Base-by-base conservation (phyloP, 2,888 invertebrate species). In the Campopleginae sp. region DNA sequence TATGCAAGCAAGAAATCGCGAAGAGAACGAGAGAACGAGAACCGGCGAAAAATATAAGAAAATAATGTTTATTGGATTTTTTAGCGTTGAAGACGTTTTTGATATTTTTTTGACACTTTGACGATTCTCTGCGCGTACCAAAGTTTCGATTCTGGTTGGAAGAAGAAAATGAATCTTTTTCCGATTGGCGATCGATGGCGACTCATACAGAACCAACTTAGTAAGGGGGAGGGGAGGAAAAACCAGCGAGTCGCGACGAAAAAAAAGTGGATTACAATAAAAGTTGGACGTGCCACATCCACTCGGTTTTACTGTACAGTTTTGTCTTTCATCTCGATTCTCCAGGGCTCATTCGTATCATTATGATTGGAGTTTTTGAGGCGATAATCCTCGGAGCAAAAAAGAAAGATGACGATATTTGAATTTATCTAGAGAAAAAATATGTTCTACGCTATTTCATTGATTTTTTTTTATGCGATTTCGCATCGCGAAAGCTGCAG, bases 231-330 rank as follows among this genome's bases (percentile, higher is more conserved):
- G 63, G 33, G 65, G 71, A 63, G 61, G 70, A 51, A 65, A 65
- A 65, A 72, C 51, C 27, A 72, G 65, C 44, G 51, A 80, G 14
- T 65, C 72, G 70, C 51, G 72, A 42, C 63, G 23, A 48, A 65
- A 72, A 63, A 72, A 63, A 65, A 27, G 23, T 71, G 61, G 27
- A 33, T 48, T 65, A 72, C 42, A 65, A 61, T 38, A 80, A 44
- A 76, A 82, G 17, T 75, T 83, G 27, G 66, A 80, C 48, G 48
- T 80, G 19, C n/a, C n/a, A 78, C 66, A 19, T 77, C 46, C 31
- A 68, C 54, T 76, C 38, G 75, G n/a, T 44, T n/a, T 66, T 81
- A 81, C 86, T 83, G 79, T 83, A 87, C 80, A 82, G 80, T 79
- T 77, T 46, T 65, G 51, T 77, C 51, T 51, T 66, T 66, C 38